Evolutionary conservation across 2,888 invertebrate species (phyloP), one percentile per base, ranked within the genome.

Genomic region (Scelioninae gen. 2): DNA sequence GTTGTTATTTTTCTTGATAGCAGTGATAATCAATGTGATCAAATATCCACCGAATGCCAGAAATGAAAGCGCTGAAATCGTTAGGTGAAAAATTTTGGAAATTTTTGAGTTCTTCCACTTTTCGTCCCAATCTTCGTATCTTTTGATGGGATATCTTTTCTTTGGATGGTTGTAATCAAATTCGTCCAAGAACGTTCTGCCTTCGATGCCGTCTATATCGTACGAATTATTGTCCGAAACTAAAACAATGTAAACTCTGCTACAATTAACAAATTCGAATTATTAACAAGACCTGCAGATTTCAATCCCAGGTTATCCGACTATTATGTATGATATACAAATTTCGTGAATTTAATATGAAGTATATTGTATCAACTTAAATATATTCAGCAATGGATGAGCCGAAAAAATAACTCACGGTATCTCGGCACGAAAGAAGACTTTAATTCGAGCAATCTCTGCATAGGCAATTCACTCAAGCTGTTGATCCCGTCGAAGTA

Each of bases 31-130:
- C 46, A 95, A 87, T 78, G 94, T 93, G 1, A 95, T 83, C 15
- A 95, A 86, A 81, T 95, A 95, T 0, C 94, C 95, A 0, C 94
- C 95, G 80, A 95, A 95, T 0, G 95, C 95, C 5, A 95, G 86
- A 86, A 95, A 95, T 0, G 95, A 92, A 57, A 95, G 85, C 0
- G 93, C 91, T 0, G 94, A 94, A 7, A 95, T 89, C 0, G 94
- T 92, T 77, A 93, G 88, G 74, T 94, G 92, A 80, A 95, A 94
- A 53, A 94, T 89, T 45, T 91, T 91, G 76, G 92, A 91, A 50
- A 94, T 87, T 83, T 92, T 92, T 2, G 90, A 89, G 19, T 90
- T 88, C 71, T 89, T 88, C 41, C 88, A 80, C 0, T 88, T 78
- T 1, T 85, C 86, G 4, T 89, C 89, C 81, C 89, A 89, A 45